phyloP scores from a whole-genome alignment of 2,888 invertebrate genomes.

The Epistrophella euchroma region DNA sequence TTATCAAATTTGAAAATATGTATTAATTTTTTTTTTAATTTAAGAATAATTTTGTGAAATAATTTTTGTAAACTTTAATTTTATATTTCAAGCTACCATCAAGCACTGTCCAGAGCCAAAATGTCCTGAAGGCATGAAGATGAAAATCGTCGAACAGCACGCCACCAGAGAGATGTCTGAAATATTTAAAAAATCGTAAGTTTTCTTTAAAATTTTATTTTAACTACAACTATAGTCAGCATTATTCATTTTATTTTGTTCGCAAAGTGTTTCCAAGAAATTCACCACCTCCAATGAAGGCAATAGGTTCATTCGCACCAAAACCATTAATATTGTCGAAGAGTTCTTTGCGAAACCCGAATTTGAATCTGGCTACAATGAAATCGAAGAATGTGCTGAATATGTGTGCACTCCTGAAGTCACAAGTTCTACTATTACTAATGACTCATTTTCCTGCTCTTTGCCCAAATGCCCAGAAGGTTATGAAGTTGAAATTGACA shows the following conservation, averaged over 20 bases:
- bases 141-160: conserved; percentile 83
- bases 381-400: conserved; percentile 81
- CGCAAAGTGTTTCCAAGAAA: conserved; percentile 78
- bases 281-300: conserved; percentile 80
- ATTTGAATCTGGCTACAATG: conserved; percentile 77
- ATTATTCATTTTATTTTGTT: too few species aligned
- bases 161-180: conserved; percentile 83
- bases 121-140: conserved; percentile 85
- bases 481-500: conserved; percentile 86
- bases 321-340: conserved; percentile 79
- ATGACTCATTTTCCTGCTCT: conserved; percentile 79
- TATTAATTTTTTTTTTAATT: too few species aligned
- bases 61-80: background rate
- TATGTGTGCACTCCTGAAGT: conserved; percentile 82
- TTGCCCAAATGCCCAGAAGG: conserved; percentile 86
- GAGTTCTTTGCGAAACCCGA: conserved; percentile 79
- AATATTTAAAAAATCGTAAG: conserved; percentile 83
- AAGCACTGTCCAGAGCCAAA: conserved; percentile 84
- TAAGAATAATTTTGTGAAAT: too few species aligned
- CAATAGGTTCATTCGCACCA: conserved; percentile 79
- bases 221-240: too few species aligned
- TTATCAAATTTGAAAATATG: too few species aligned
- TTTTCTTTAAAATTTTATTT: background rate
- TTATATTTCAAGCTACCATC: conserved; percentile 75
- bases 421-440: conserved; percentile 78